These are phyloP conservation scores for Pseudomyrmex gracilis DNA, from an alignment of 1,140 invertebrate genomes.

Conservation along the genomic window DNA sequence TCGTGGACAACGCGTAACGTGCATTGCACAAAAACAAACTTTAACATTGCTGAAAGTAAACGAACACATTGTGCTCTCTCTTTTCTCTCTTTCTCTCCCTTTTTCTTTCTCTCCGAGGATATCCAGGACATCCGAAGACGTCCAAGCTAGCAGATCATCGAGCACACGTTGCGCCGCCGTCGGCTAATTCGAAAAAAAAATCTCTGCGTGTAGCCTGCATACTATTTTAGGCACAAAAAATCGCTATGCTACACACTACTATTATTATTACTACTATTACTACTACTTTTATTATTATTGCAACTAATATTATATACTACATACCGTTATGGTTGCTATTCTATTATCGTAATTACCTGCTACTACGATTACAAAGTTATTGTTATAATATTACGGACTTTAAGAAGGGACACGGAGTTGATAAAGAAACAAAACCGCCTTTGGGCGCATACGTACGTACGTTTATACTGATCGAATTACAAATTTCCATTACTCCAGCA, in stretches of 20 bases:
- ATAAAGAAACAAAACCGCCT: not conserved
- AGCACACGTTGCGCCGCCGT: not conserved
- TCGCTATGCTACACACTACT: constrained; percentile 27
- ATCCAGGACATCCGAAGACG: no score
- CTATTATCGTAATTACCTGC: constrained; percentile 43
- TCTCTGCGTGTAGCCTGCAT: constrained; percentile 44
- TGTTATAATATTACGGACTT: constrained; percentile 25
- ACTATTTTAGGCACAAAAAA: constrained; percentile 53
- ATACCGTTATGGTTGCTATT: constrained; percentile 42
- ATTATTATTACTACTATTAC: not conserved
- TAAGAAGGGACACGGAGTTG: constrained; percentile 18
- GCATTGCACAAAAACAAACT: not conserved
- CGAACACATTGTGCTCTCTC: not conserved
- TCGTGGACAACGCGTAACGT: no score
- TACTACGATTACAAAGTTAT: constrained; percentile 18
- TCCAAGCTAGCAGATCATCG: no score
- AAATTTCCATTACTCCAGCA: constrained; percentile 37
- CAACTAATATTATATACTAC: constrained; percentile 42
- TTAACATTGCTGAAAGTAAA: constrained; percentile 49
- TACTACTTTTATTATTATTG: constrained; percentile 35
- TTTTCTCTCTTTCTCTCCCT: no score
- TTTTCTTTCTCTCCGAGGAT: no score
- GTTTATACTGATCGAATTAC: constrained; percentile 35
- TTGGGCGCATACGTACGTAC: not conserved
- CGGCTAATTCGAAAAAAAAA: constrained; percentile 14